Conservation (phyloP, 2,797 vertebrate species). For the Dipus sagitta region DNA sequence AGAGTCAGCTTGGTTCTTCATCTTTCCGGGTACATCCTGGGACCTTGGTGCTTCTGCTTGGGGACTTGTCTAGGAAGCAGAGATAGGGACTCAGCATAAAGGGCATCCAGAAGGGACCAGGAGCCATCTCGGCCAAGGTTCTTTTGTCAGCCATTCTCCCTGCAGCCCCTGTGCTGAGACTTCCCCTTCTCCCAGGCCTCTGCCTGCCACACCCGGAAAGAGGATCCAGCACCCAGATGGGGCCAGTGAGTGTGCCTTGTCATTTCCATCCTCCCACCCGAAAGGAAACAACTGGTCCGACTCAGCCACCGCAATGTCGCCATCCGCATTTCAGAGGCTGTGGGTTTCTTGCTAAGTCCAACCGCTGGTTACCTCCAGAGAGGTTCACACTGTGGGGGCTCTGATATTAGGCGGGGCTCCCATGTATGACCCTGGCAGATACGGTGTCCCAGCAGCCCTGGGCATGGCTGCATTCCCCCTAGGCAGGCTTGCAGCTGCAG, state of each 20-base stretch:
- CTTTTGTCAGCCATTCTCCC: neutral
- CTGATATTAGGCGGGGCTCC: neutral
- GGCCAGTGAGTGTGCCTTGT: no score
- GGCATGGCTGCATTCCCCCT: neutral
- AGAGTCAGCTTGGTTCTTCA: neutral
- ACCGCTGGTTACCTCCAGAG: neutral
- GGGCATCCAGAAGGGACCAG: neutral
- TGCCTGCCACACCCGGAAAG: neutral
- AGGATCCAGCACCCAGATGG: no score
- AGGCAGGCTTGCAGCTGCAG: neutral
- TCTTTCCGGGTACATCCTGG: fast-evolving
- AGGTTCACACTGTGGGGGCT: fast-evolving
- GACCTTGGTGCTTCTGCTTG: neutral
- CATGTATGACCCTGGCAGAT: neutral
- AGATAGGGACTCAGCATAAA: neutral
- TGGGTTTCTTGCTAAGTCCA: neutral
- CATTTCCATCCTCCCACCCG: neutral
- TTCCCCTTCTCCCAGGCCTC: neutral
- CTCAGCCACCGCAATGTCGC: neutral
- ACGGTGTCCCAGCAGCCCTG: neutral
- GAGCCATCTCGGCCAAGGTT: neutral
- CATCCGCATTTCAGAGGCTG: neutral
- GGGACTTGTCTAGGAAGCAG: neutral
- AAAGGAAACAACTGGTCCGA: neutral
- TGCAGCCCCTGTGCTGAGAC: neutral